Percentiles rank a stretch among this genome's conserved stretches.
Conservation (phyloP, 53 echinoderm and acorn worm species). For the Antedon mediterranea region DNA sequence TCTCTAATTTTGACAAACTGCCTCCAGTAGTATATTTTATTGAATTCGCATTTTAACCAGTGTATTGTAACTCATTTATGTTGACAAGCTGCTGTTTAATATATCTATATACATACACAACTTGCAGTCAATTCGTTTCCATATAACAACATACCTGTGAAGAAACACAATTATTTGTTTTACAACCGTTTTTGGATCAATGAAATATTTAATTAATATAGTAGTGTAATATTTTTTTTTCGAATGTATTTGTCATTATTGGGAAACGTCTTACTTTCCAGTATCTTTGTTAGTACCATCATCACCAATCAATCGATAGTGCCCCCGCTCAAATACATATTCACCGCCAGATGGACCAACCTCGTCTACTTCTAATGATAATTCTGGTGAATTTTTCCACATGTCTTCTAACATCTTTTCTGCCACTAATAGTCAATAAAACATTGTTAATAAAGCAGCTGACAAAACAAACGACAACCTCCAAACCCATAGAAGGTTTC, state of each 20-base stretch:
- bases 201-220: too few relatives aligned
- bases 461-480: too few relatives aligned
- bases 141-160: neutral
- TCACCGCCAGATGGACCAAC: neutral
- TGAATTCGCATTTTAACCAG: too few relatives aligned
- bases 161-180: neutral
- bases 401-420: neutral
- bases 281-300: neutral
- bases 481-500: too few relatives aligned
- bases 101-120: neutral
- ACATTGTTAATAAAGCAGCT: too few relatives aligned
- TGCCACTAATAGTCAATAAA: too few relatives aligned
- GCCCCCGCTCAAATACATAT: neutral
- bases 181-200: too few relatives aligned
- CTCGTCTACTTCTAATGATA: neutral
- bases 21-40: too few relatives aligned
- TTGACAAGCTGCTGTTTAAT: neutral
- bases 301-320: neutral
- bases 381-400: neutral
- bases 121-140: neutral
- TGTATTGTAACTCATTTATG: neutral
- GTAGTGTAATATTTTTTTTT: too few relatives aligned
- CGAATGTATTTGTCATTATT: neutral
- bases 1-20: too few relatives aligned
- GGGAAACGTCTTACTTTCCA: neutral